These are phyloP conservation scores for Macrosiphum euphorbiae DNA, from an alignment of 2,888 invertebrate species.

Conservation along the genomic window DNA sequence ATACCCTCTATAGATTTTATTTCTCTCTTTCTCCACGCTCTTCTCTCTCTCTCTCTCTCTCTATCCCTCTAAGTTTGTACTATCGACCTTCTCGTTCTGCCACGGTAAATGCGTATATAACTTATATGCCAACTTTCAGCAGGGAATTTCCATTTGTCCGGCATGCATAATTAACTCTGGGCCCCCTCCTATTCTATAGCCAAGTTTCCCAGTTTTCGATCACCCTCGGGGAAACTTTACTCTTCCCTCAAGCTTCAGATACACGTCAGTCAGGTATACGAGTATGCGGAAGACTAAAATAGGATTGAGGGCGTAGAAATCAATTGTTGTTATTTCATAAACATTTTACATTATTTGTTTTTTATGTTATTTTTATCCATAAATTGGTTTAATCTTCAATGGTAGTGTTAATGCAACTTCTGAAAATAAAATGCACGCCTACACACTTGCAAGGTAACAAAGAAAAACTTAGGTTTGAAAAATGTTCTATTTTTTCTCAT, in stretches of 20 bases:
- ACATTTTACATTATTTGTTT: neutral
- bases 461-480: neutral
- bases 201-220: constrained; percentile 54
- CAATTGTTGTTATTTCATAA: neutral
- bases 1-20: constrained; percentile 39
- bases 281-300: neutral
- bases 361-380: neutral
- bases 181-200: neutral
- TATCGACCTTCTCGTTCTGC: constrained; percentile 4
- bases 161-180: constrained; percentile 62
- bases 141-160: constrained; percentile 58
- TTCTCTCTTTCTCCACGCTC: neutral
- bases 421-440: neutral
- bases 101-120: constrained; percentile 38
- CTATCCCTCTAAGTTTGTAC: too few species aligned
- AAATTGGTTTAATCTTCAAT: neutral
- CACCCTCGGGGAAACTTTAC: constrained; percentile 53
- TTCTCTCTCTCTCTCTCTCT: neutral
- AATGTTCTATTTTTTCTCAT: neutral
- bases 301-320: constrained; percentile 2
- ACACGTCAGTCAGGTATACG: constrained; percentile 37
- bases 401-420: neutral
- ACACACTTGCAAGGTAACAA: neutral
- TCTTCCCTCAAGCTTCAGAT: constrained; percentile 28
- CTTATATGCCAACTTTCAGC: constrained; percentile 53